Evolutionary conservation across 1,140 invertebrate species (phyloP), one percentile per base, ranked within the genome.

Genomic region (Patella vulgata): DNA sequence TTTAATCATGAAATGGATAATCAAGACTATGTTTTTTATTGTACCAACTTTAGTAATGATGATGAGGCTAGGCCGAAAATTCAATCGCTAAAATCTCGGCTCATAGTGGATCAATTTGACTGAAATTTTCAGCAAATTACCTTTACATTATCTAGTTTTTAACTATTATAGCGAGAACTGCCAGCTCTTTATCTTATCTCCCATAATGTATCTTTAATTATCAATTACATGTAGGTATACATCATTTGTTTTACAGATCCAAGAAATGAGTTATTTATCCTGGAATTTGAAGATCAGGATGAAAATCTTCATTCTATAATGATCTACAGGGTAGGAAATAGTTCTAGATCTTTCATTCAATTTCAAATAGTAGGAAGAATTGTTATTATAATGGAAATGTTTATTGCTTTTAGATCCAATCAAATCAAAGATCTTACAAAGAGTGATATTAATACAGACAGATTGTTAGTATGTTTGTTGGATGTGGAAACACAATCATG

Each of bases 231-330:
- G n/a, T n/a, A n/a, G n/a, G n/a, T n/a, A n/a, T n/a, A n/a, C n/a
- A n/a, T n/a, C n/a, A n/a, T 23, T 46, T 66, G 48, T 54, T 17
- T 64, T 70, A 12, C 54, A 71, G 66, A 65, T 59, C 60, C 58
- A 28, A 73, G 59, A 44, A 57, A 66, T 43, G 66, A 62, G n/a
- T 48, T 75, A 25, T 75, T 77, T 60, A 25, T 57, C 27, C 40
- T 77, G 54, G 73, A 77, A 44, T 77, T 70, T 77, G 75, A 77
- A 68, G 73, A 75, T 54, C 67, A 66, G 54, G 64, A 71, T 53
- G 73, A 69, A 3, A 62, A 73, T 48, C 47, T 75, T 28, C 59
- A 70, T 56, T 69, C 57, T 42, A 48, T 63, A 36, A 62, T 63
- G 44, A 60, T 76, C 23, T 64, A 61, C 46, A 66, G 63, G 69